Conservation (phyloP, 2,888 invertebrate species). For the Xylota sylvarum region DNA sequence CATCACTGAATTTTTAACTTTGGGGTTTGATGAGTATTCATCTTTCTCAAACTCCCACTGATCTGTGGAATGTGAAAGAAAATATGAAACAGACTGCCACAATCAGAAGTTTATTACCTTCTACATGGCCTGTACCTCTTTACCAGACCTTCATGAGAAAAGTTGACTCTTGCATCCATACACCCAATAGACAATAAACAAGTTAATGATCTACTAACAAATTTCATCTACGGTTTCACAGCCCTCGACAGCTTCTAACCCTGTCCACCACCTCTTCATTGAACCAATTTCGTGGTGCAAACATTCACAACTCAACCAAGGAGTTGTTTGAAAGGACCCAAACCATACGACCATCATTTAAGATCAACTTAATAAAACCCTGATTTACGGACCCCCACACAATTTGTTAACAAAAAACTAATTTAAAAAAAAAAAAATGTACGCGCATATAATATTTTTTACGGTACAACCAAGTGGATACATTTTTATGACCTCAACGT, state of each 20-base stretch:
- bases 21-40: too few species aligned
- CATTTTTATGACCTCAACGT: constrained; percentile 70
- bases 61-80: too few species aligned
- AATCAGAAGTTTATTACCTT: too few species aligned
- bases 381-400: constrained; percentile 73
- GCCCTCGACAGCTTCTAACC: constrained; percentile 7
- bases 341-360: constrained; percentile 42
- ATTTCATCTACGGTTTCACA: constrained; percentile 11
- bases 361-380: constrained; percentile 69
- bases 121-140: too few species aligned
- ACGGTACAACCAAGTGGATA: constrained; percentile 36
- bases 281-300: constrained; percentile 23
- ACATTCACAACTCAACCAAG: neutral
- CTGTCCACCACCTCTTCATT: constrained; percentile 21
- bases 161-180: too few species aligned
- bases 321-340: neutral
- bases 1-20: too few species aligned
- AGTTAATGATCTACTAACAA: constrained; percentile 11
- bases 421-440: constrained; percentile 40
- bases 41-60: too few species aligned
- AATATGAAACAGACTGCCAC: too few species aligned
- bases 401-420: constrained; percentile 70
- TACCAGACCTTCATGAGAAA: too few species aligned
- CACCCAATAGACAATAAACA: too few species aligned
- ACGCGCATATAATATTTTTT: constrained; percentile 2